phyloP scores from a whole-genome alignment of 2,113 vertebrate species.

The Bos indicus region DNA sequence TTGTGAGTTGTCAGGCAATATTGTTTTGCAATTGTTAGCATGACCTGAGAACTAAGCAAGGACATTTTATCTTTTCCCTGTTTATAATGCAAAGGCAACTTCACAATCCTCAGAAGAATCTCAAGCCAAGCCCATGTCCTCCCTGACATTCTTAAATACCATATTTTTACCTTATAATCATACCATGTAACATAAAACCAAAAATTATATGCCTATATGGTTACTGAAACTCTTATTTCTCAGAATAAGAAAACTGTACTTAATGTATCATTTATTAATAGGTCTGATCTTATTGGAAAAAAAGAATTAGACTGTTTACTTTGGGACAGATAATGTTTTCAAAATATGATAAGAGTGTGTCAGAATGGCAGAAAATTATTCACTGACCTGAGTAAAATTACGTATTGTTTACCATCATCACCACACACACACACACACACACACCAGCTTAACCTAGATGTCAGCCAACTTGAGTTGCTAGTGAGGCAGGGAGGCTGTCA shows the following conservation, averaged over 20 bases:
- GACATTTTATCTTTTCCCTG: neutral
- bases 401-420: neutral
- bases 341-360: neutral
- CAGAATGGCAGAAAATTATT: slow-evolving; percentile 9
- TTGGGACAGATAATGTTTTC: neutral
- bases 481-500: neutral
- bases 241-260: neutral
- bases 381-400: neutral
- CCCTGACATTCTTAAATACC: neutral
- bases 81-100: slow-evolving; percentile 28
- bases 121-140: neutral
- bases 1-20: neutral
- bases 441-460: neutral
- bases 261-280: slow-evolving; percentile 1
- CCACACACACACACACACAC: neutral
- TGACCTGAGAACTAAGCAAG: neutral
- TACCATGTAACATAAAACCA: neutral
- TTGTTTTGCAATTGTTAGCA: slow-evolving; percentile 13
- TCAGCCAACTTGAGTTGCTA: neutral
- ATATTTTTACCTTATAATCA: slow-evolving; percentile 37
- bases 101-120: slow-evolving; percentile 4
- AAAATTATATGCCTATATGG: neutral
- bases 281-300: neutral
- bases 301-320: slow-evolving; percentile 1
- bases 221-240: neutral